Conservation (phyloP, 2,797 vertebrate genomes). For the Harpagifer antarcticus region DNA sequence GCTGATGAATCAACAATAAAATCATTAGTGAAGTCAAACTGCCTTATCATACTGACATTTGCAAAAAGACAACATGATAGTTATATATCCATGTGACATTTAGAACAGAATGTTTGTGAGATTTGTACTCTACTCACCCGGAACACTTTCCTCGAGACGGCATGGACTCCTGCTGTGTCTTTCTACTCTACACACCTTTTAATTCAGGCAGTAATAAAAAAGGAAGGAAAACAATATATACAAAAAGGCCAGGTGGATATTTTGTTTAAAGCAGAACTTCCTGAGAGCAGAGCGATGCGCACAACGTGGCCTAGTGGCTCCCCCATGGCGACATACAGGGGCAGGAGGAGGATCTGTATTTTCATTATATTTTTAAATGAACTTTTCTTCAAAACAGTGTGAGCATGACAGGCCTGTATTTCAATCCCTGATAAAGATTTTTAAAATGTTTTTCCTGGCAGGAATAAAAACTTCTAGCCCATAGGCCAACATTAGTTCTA, state of each 20-base stretch:
- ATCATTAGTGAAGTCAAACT: neutral
- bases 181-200: neutral
- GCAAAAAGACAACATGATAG: neutral
- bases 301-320: conserved; percentile 22
- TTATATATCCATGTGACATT: neutral
- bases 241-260: neutral
- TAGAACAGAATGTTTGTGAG: neutral
- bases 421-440: neutral
- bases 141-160: neutral
- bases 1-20: neutral
- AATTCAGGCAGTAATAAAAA: neutral
- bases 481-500: neutral
- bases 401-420: neutral
- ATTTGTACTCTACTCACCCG: neutral
- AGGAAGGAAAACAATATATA: neutral
- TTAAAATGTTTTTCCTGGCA: too few species aligned
- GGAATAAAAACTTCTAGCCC: too few species aligned
- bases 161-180: neutral
- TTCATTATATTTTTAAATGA: neutral
- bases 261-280: neutral
- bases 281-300: conserved; percentile 12
- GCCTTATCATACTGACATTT: neutral
- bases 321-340: conserved; percentile 5
- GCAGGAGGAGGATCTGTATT: conserved; percentile 5
- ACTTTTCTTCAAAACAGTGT: conserved; percentile 6